Percentiles rank a stretch among this genome's conserved stretches.
These are phyloP conservation scores for Potamilus streckersoni DNA, from an alignment of 1,140 invertebrate genomes.

Conservation along the genomic window DNA sequence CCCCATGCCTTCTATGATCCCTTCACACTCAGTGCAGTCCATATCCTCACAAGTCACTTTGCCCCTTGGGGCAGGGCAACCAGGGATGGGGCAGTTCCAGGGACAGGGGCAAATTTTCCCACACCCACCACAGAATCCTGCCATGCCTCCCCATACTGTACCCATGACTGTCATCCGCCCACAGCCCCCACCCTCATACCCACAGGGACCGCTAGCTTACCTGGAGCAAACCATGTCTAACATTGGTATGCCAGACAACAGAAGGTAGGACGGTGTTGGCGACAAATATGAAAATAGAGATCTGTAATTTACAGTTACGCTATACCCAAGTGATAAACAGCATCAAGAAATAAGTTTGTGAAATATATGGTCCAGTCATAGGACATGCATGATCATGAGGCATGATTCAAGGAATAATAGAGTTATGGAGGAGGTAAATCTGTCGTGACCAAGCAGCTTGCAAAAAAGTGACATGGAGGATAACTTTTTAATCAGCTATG, in stretches of 20 bases:
- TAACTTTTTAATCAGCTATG: too few species aligned
- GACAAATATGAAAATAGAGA: too few species aligned
- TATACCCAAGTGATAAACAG: too few species aligned
- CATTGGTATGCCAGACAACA: constrained; percentile 26
- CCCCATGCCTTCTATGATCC: not conserved
- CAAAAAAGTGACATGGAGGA: too few species aligned
- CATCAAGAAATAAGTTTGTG: too few species aligned
- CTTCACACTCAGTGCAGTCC: not conserved
- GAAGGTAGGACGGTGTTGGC: too few species aligned
- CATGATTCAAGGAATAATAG: too few species aligned
- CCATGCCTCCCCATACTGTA: constrained; percentile 10
- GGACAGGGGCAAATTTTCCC: constrained; percentile 4
- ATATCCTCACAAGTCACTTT: constrained; percentile 9
- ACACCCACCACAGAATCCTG: constrained; percentile 4
- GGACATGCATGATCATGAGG: too few species aligned
- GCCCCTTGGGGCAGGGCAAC: not conserved
- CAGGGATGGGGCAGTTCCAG: constrained; percentile 18
- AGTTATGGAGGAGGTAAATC: too few species aligned
- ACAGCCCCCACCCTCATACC: constrained; percentile 28
- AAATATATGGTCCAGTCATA: too few species aligned
- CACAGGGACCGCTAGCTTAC: constrained; percentile 29
- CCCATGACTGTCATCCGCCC: constrained; percentile 3
- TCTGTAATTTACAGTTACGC: too few species aligned
- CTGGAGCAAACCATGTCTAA: constrained; percentile 30
- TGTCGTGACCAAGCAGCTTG: too few species aligned